Conservation (phyloP, 2,797 vertebrate genomes). For the Mormyrus proboscirostris region DNA sequence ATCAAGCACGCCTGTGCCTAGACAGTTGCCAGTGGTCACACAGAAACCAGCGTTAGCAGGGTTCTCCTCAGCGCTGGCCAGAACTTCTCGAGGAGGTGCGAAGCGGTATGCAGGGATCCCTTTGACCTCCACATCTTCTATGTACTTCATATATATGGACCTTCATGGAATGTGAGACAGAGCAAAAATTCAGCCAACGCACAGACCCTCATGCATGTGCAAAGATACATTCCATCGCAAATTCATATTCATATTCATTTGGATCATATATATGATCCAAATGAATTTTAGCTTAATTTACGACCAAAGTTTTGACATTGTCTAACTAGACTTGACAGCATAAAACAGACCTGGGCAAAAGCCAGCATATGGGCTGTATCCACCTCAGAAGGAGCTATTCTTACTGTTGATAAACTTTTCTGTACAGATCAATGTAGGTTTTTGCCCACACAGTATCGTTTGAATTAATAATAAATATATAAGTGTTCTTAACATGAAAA, state of each 20-base stretch:
- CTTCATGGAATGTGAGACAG: constrained; percentile 37
- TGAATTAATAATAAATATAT: neutral
- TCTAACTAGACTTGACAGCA: neutral
- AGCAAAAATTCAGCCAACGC: neutral
- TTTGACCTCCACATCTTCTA: constrained; percentile 66
- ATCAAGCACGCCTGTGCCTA: constrained; percentile 64
- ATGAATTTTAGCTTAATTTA: neutral
- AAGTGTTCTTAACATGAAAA: neutral
- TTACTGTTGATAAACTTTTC: neutral
- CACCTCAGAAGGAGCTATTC: neutral
- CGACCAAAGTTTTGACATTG: neutral
- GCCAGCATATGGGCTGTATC: neutral
- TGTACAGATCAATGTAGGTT: neutral
- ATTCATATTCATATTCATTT: neutral
- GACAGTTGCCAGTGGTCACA: constrained; percentile 49
- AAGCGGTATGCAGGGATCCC: constrained; percentile 69
- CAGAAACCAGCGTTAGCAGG: constrained; percentile 68
- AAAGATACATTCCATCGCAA: neutral
- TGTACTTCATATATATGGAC: constrained; percentile 68
- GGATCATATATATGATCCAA: neutral
- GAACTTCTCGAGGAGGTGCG: constrained; percentile 59
- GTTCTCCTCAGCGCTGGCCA: constrained; percentile 66
- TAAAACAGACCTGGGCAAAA: neutral
- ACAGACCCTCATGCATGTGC: neutral
- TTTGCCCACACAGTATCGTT: neutral